Conservation (phyloP, 1,140 invertebrate species). For the Drosophila chauvacae region DNA sequence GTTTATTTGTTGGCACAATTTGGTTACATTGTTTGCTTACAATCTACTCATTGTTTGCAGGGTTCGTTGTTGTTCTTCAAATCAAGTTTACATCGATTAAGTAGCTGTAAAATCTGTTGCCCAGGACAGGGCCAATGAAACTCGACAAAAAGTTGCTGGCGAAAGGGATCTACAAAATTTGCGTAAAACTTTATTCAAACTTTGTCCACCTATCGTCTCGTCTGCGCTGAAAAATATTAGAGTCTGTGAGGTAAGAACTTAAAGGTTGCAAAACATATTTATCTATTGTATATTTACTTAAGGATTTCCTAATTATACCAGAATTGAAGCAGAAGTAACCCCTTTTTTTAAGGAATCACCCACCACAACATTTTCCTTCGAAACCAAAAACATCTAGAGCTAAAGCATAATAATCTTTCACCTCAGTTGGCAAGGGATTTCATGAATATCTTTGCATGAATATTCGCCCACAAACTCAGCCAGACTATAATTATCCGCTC, state of each 20-base stretch:
- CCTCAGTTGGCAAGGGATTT: not conserved
- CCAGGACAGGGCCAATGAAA: slow-evolving; percentile 48
- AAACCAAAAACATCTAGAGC: too few relatives aligned
- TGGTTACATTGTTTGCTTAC: slow-evolving; percentile 81
- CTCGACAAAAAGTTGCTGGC: not conserved
- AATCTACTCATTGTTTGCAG: slow-evolving; percentile 71
- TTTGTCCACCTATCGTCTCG: not conserved
- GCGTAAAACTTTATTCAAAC: not conserved
- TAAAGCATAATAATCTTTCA: slow-evolving; percentile 17
- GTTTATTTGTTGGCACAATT: slow-evolving; percentile 82
- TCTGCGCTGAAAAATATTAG: not conserved
- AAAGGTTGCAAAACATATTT: not conserved
- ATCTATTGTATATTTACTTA: not conserved
- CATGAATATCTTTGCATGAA: slow-evolving; percentile 13
- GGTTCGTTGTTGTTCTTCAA: slow-evolving; percentile 53
- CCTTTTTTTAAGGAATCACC: not conserved
- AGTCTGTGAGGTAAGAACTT: not conserved
- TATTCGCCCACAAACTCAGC: slow-evolving; percentile 11
- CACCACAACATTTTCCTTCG: not conserved
- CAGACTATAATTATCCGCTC: slow-evolving; percentile 36
- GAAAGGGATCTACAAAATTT: not conserved
- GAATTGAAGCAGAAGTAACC: not conserved
- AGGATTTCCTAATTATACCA: not conserved
- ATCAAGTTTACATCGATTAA: slow-evolving; percentile 79
- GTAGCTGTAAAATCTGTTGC: slow-evolving; percentile 67